Base-by-base conservation (phyloP, 1,140 invertebrate species). In the Sminthurides bifidus region DNA sequence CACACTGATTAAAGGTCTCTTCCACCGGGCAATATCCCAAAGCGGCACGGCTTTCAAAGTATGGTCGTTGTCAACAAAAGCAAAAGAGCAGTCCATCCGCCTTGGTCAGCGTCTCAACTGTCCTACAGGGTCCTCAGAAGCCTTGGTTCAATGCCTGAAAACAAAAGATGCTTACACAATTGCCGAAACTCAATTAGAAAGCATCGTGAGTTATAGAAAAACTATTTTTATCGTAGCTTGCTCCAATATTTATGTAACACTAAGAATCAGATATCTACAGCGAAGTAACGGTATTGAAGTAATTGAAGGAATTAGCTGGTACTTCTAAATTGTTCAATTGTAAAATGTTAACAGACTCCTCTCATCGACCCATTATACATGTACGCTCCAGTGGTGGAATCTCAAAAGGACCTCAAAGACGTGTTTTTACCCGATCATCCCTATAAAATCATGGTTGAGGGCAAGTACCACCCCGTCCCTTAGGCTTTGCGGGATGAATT, bases 41-140 rank as follows among this genome's bases (percentile, higher is more conserved):
- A 50, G 45, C 50, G 57, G 57, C 35, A 85, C 82, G 1, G 79
- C 82, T 1, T 69, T 87, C 12, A 82, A 81, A 65, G 76, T 81
- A 0, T 92, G 87, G 87, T 79, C 82, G 0, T 73, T 84, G 43
- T 77, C 81, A 0, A 73, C 75, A 5, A 71, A 80, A 54, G 77
- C 81, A 0, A 70, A 75, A 8, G 66, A 73, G 15, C 79, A 82
- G 58, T 79, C 83, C 0, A 69, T 73, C 33, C 76, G 76, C 48
- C 64, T 89, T 17, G 64, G 66, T 1, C 76, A 75, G 1, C 69
- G 76, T 29, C 74, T 72, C 1, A 74, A 75, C 1, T 69, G 68
- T 10, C 74, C 74, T 19, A 79, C 85, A 54, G 52, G 84, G 6
- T 67, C 75, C 38, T 87, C 76, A 38, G 76, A 73, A 29, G 74